A percentile compares a stretch with the other conserved stretches of the same genome.
Conservation (phyloP, 2,888 invertebrate species). For the Coelinius sp. region DNA sequence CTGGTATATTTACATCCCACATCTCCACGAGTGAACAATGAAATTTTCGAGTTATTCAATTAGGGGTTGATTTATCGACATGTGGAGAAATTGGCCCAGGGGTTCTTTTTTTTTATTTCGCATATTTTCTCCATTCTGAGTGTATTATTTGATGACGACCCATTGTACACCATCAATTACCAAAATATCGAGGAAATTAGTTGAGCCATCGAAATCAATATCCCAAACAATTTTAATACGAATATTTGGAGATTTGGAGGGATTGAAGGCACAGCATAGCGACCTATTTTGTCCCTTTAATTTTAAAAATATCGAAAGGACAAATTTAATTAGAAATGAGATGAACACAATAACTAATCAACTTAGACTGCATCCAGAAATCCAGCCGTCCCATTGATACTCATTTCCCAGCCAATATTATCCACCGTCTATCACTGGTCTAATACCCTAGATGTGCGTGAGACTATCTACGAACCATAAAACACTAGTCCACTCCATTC, state of each 20-base stretch:
- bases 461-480: constrained; percentile 62
- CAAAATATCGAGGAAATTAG: neutral
- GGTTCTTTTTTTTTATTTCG: constrained; percentile 39
- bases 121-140: constrained; percentile 33
- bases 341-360: too few relatives aligned
- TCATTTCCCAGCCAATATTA: constrained; percentile 53
- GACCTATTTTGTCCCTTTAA: too few relatives aligned
- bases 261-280: too few relatives aligned
- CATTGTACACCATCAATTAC: neutral
- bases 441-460: constrained; percentile 63
- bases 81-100: constrained; percentile 1
- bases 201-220: too few relatives aligned
- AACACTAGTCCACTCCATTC: constrained; percentile 53
- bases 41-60: constrained; percentile 11
- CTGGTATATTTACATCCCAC: constrained; percentile 10
- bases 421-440: constrained; percentile 62
- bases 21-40: neutral
- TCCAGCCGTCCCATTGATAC: constrained; percentile 44
- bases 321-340: too few relatives aligned
- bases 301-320: too few relatives aligned
- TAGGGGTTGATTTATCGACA: constrained; percentile 8
- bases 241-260: too few relatives aligned
- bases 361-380: too few relatives aligned
- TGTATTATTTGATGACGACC: neutral
- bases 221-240: too few relatives aligned